Conservation (phyloP, 2,888 invertebrate genomes). For the Schrankia costaestrigalis region DNA sequence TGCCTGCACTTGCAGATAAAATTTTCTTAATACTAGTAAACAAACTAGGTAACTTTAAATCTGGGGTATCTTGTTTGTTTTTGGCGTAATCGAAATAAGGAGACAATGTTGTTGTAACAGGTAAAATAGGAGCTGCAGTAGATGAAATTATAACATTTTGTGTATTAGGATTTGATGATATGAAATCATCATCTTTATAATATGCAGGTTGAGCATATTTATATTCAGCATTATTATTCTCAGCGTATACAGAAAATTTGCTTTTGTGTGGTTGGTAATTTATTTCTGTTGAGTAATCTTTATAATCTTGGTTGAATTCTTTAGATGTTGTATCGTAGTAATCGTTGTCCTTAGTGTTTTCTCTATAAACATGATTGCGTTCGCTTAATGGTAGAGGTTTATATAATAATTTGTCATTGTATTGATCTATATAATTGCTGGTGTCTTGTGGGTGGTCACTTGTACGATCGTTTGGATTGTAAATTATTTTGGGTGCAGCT, state of each 20-base stretch:
- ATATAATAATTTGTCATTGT: too few species aligned
- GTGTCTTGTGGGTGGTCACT: too few species aligned
- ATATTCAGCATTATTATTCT: constrained; percentile 21
- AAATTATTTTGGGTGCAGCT: too few species aligned
- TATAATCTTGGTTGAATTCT: too few species aligned
- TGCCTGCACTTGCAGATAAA: constrained; percentile 30
- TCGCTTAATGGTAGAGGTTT: neutral
- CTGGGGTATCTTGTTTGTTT: constrained; percentile 49
- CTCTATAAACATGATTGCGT: constrained; percentile 2
- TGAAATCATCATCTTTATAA: too few species aligned
- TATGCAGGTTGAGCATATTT: constrained; percentile 5
- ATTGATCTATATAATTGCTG: too few species aligned
- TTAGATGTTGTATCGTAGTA: constrained; percentile 41
- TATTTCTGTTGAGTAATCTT: constrained; percentile 55
- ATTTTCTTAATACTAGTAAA: constrained; percentile 51
- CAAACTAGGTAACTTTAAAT: constrained; percentile 46
- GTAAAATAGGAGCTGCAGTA: neutral
- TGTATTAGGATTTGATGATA: too few species aligned
- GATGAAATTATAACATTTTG: neutral
- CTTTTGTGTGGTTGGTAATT: constrained; percentile 51
- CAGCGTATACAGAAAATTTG: constrained; percentile 43
- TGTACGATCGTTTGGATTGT: too few species aligned
- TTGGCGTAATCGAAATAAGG: constrained; percentile 41
- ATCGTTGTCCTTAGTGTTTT: constrained; percentile 24
- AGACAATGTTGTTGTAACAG: constrained; percentile 39